These are phyloP conservation scores for Podotricha telesiphe DNA, from an alignment of 2,888 invertebrate genomes.

Conservation along the genomic window DNA sequence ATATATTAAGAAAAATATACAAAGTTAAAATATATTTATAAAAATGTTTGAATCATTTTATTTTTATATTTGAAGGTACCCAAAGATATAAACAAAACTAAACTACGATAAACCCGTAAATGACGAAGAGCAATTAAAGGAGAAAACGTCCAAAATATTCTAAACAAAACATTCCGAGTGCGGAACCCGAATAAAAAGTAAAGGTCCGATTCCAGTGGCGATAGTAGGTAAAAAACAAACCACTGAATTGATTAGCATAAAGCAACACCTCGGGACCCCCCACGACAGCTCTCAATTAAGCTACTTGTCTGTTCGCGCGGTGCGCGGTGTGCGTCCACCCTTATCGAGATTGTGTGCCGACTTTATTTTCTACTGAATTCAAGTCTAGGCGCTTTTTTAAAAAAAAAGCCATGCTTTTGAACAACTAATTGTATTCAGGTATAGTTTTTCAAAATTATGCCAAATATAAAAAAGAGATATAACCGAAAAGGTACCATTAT, in stretches of 20 bases:
- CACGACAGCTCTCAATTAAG: conserved; percentile 79
- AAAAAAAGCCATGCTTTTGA: neutral
- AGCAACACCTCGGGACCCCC: conserved; percentile 74
- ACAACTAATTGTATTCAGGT: conserved; percentile 8
- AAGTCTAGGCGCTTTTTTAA: conserved; percentile 56
- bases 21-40: too few species aligned
- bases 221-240: conserved; percentile 76
- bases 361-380: conserved; percentile 72
- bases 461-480: too few species aligned
- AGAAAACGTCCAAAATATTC: conserved; percentile 20
- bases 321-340: conserved; percentile 65
- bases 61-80: too few species aligned
- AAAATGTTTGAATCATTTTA: too few species aligned
- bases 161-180: conserved; percentile 21
- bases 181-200: conserved; percentile 62
- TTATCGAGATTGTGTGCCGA: conserved; percentile 70
- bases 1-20: too few species aligned
- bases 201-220: conserved; percentile 66
- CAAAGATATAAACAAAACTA: neutral
- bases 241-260: conserved; percentile 82
- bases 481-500: too few species aligned
- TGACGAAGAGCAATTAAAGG: conserved; percentile 12
- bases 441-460: neutral
- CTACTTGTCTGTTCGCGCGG: conserved; percentile 77
- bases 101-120: neutral